Percentiles rank a stretch among this genome's conserved stretches.
phyloP scores from a whole-genome alignment of 2,888 invertebrate species.

The Nymphalis c-album region DNA sequence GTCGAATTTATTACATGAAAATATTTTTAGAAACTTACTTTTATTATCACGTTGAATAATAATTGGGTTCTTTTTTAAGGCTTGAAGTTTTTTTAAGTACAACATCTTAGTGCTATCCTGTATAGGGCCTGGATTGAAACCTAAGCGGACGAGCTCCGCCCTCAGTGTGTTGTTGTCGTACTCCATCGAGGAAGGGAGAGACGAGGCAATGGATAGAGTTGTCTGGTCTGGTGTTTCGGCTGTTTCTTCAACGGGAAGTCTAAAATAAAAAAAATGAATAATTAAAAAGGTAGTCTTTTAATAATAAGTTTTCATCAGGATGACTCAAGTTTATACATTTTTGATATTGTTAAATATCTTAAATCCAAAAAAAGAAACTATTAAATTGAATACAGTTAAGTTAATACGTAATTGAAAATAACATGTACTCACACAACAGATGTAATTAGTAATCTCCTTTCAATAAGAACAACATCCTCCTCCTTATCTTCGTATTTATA shows the following conservation, averaged over 20 bases:
- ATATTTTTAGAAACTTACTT: conserved; percentile 48
- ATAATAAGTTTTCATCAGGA: neutral
- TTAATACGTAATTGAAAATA: neutral
- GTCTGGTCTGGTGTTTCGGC: conserved; percentile 59
- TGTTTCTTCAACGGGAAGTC: conserved; percentile 64
- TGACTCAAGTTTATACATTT: too few relatives aligned
- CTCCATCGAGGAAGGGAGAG: conserved; percentile 82
- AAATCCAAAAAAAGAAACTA: too few relatives aligned
- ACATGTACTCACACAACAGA: conserved; percentile 76
- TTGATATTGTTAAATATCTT: too few relatives aligned
- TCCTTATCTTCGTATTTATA: conserved; percentile 88
- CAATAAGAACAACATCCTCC: conserved; percentile 86
- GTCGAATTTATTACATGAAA: neutral
- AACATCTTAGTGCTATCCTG: conserved; percentile 87
- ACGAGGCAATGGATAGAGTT: conserved; percentile 72
- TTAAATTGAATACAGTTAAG: neutral
- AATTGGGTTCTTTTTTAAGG: conserved; percentile 72
- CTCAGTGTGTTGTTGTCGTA: conserved; percentile 86
- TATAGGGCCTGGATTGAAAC: conserved; percentile 90
- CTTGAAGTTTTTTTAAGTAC: conserved; percentile 87
- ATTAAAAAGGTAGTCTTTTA: neutral
- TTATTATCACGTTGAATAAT: conserved; percentile 50
- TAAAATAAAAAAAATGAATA: conserved; percentile 38
- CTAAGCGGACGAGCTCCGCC: conserved; percentile 83
- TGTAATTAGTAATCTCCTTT: conserved; percentile 81